A percentile compares a stretch with the other conserved stretches of the same genome.
These are phyloP conservation scores for Tenthredo amoena DNA, from an alignment of 2,888 invertebrate species.

Conservation along the genomic window DNA sequence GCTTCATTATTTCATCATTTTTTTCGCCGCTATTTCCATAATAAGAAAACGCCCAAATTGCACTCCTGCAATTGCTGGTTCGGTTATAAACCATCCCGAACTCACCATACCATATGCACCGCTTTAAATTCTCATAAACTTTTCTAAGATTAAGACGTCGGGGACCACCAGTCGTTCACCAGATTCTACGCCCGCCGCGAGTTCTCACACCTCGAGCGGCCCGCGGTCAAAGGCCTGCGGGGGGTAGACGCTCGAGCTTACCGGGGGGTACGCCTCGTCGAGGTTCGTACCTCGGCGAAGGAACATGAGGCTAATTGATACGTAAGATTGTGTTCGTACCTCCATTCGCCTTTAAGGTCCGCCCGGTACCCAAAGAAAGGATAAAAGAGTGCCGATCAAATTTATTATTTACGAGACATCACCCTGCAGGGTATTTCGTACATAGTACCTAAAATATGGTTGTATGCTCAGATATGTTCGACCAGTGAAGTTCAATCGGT, in stretches of 20 bases:
- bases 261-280: conserved; percentile 38
- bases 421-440: neutral
- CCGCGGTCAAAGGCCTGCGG: conserved; percentile 78
- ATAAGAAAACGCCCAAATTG: neutral
- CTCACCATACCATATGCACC: neutral
- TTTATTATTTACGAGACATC: conserved; percentile 32
- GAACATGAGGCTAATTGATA: conserved; percentile 78
- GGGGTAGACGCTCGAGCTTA: conserved; percentile 66
- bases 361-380: neutral
- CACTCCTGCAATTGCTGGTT: neutral
- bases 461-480: neutral
- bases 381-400: conserved; percentile 34
- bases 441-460: neutral
- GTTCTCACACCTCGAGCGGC: conserved; percentile 67
- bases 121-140: neutral
- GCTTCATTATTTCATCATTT: neutral
- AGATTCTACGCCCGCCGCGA: conserved; percentile 12
- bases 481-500: too few species aligned
- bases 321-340: conserved; percentile 75
- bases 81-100: neutral
- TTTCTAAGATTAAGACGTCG: conserved; percentile 36
- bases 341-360: conserved; percentile 57
- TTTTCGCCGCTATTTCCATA: neutral
- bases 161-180: conserved; percentile 42
- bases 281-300: conserved; percentile 62